Evolutionary conservation across 2,888 invertebrate genomes (phyloP), one percentile per base, ranked within the genome.

Genomic region (Tetranychus piercei): DNA sequence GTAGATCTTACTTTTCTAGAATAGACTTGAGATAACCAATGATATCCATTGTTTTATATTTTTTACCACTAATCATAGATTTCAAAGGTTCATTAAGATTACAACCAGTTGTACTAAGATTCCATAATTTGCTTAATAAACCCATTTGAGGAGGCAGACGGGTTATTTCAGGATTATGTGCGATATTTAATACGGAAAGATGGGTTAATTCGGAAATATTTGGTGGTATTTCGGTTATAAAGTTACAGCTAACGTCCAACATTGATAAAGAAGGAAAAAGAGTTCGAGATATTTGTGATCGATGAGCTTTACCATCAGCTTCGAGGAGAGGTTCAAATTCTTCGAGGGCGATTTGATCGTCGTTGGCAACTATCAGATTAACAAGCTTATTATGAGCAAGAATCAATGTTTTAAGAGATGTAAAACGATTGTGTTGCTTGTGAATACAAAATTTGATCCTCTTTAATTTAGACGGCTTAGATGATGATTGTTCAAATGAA

Each of bases 61-160:
- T 89, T 80, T 94, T 94, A 76, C 90, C 81, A 73, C 90, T 90
- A 76, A 96, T 89, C 91, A 95, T 94, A 0, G 90, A 88, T 77
- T 88, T 88, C 0, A 95, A 83, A 0, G 95, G 94, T 81, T 94
- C 95, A 80, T 89, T 88, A 15, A 94, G 84, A 44, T 88, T 86
- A 81, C 97, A 97, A 3, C 93, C 93, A 70, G 89, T 87, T 3
- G 95, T 90, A 82, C 92, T 94, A 66, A 99, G 85, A 84, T 94
- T 96, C 96, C 97, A 97, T 66, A 99, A 85, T n/a, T 94, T 88
- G 1, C 90, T 90, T 2, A 97, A 86, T 8, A 95, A 84, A 0
- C 99, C 97, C 88, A 99, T 90, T 82, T 95, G 92, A 0, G 96
- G 90, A 0, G 97, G 97, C 74, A 99, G 86, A 80, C 94, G 90